Percentiles rank a stretch among this genome's conserved stretches.
Evolutionary conservation across 2,888 invertebrate species (phyloP).

Genomic region (Cryptocheilus praepositus): DNA sequence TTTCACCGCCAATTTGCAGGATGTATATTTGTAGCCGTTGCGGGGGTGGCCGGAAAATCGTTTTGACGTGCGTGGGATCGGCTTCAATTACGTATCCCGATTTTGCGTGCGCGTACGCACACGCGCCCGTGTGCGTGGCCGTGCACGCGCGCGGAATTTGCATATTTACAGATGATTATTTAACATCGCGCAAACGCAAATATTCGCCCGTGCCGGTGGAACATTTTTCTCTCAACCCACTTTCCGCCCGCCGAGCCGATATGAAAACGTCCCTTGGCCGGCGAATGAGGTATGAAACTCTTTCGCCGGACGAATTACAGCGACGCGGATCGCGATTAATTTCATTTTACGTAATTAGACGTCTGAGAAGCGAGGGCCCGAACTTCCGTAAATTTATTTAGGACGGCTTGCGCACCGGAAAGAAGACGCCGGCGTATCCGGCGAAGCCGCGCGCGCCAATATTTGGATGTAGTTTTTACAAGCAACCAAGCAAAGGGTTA

Average conservation of each 20-base stretch:
- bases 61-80: slow-evolving; percentile 6
- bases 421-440: slow-evolving; percentile 59
- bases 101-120: background rate
- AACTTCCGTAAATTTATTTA: slow-evolving; percentile 52
- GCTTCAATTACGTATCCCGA: slow-evolving; percentile 11
- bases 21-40: slow-evolving; percentile 3
- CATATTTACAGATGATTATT: background rate
- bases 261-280: too few relatives aligned
- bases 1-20: background rate
- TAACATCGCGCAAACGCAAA: background rate
- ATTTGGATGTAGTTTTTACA: slow-evolving; percentile 64
- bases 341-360: slow-evolving; percentile 49
- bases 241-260: too few relatives aligned
- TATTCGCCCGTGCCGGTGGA: too few relatives aligned
- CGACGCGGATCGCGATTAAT: slow-evolving; percentile 39
- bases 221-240: too few relatives aligned
- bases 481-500: slow-evolving; percentile 57
- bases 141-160: background rate
- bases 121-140: background rate
- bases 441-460: slow-evolving; percentile 54
- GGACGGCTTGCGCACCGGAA: slow-evolving; percentile 51
- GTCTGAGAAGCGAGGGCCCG: background rate
- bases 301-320: too few relatives aligned
- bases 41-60: slow-evolving; percentile 3
- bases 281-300: too few relatives aligned